These are phyloP conservation scores for Jacana jacana DNA, from an alignment of 2,113 vertebrate species.

Conservation along the genomic window DNA sequence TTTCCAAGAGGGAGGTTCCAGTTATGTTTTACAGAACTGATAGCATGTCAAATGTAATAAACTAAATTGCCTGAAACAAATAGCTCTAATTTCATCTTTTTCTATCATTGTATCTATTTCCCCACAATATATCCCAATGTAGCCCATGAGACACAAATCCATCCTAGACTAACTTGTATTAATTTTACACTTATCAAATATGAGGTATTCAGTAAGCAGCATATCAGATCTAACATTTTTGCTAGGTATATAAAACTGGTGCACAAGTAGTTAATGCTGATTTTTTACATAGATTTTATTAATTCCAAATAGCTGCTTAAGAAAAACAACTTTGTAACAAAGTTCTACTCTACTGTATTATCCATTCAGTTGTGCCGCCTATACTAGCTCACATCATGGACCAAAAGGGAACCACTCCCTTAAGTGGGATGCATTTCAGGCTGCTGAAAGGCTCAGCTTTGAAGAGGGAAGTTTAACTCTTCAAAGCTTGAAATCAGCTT, in stretches of 20 bases:
- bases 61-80: constrained; percentile 32
- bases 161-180: background rate
- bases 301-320: background rate
- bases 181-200: background rate
- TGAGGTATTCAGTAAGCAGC: background rate
- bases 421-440: background rate
- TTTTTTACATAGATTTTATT: background rate
- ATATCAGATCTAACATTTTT: background rate
- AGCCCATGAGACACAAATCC: background rate
- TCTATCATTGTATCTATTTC: background rate
- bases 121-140: background rate
- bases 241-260: background rate
- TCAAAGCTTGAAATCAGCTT: background rate
- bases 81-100: constrained; percentile 23
- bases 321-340: no score
- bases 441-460: no score
- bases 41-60: constrained; percentile 16
- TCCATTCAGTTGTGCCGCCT: background rate
- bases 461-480: background rate
- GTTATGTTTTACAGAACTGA: background rate
- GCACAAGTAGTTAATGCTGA: background rate
- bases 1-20: background rate
- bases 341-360: background rate
- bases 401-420: background rate
- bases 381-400: accelerated